Evolutionary conservation across 2,797 vertebrate species (phyloP), one percentile per base, ranked within the genome.

Genomic region (Microctenopoma lineatum): DNA sequence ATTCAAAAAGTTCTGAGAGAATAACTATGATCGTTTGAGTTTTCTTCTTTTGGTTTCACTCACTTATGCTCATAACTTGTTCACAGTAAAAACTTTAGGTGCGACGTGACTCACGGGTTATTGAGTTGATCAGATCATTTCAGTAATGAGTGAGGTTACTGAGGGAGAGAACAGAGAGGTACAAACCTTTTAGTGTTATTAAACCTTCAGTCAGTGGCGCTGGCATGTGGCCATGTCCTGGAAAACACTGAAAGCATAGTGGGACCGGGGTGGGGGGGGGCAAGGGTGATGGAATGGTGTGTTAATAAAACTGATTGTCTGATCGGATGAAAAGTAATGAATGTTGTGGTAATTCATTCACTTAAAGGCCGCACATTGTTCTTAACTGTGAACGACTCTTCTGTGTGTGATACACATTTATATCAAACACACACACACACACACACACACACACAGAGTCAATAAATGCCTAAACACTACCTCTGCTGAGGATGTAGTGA

Each of bases 181-280:
- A 80, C 41, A 53, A 86, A 84, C 87, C 90, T 91, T 91, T 93
- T 91, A 91, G 82, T 59, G 48, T 85, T 90, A 92, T 92, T 92
- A 93, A 93, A 90, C 60, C 84, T 77, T 86, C 77, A 81, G 81
- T 70, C 68, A 32, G 76, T 12, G 45, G 36, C 38, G 67, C 52
- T 42, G 1, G 68, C 60, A 59, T 45, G 46, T 71, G 69, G 66
- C 52, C 38, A 3, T 25, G 58, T 71, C 77, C 77, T 45, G 72
- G 75, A 72, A 66, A 88, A 38, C 34, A 58, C 57, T 56, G 60
- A 62, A 32, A 64, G 45, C 67, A 44, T 0, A 27, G 60, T 4
- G 75, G 52, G 64, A 79, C 45, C 0, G 48, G 58, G 75, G 66
- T n/a, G 52, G 69, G 81, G 69, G 76, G 57, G 64, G 53, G 67